phyloP scores from a whole-genome alignment of 2,888 invertebrate species.

The Eristalis intricaria region DNA sequence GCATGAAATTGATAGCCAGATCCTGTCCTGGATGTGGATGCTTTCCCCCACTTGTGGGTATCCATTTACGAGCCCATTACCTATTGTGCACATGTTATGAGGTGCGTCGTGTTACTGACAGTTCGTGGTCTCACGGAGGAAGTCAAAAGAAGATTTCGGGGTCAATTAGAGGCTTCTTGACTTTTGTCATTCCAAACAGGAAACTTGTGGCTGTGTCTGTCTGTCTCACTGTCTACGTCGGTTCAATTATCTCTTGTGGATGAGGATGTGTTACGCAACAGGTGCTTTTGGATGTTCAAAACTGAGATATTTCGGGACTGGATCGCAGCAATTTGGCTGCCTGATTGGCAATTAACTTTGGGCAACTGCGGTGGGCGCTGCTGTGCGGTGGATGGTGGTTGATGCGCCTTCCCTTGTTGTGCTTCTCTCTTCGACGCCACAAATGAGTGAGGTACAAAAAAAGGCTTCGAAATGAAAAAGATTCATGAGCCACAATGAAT shows the following conservation, averaged over 20 bases:
- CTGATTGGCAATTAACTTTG: slow-evolving; percentile 53
- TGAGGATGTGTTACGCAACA: neutral
- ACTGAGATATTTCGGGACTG: slow-evolving; percentile 18
- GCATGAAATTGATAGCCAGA: neutral
- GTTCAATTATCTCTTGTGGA: neutral
- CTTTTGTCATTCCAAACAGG: neutral
- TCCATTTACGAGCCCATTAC: slow-evolving; percentile 32
- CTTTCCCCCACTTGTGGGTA: neutral
- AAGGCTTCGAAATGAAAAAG: neutral
- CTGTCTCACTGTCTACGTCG: no score
- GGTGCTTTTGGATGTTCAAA: slow-evolving; percentile 1
- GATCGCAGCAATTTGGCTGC: slow-evolving; percentile 39
- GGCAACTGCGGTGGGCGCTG: neutral
- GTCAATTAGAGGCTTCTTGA: neutral
- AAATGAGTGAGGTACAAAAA: slow-evolving; percentile 28
- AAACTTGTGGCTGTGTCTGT: neutral
- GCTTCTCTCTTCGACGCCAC: neutral
- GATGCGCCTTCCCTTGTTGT: neutral
- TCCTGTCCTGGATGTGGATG: neutral
- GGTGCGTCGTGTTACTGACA: slow-evolving; percentile 3
- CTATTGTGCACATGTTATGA: slow-evolving; percentile 35
- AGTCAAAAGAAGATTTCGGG: neutral
- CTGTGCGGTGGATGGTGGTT: neutral
- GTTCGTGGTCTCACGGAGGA: neutral
- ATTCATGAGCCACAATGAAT: neutral